These are phyloP conservation scores for Paedocypris micromegethes DNA, from an alignment of 2,797 vertebrate genomes.

Conservation along the genomic window DNA sequence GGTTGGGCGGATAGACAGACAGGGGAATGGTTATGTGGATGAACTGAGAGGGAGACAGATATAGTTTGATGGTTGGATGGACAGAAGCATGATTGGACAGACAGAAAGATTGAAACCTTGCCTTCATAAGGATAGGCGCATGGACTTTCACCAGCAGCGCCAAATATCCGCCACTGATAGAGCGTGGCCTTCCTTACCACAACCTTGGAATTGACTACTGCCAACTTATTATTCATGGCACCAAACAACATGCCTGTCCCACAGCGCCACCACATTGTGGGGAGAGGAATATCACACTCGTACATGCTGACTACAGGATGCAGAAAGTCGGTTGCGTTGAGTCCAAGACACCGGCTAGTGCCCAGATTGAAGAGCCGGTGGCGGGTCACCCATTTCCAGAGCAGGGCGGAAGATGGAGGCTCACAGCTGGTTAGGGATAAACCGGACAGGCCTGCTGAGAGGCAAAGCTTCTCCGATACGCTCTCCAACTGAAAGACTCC, in stretches of 20 bases:
- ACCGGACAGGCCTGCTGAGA: constrained; percentile 63
- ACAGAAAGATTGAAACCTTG: constrained; percentile 49
- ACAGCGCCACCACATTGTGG: constrained; percentile 80
- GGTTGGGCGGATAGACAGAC: too few species aligned
- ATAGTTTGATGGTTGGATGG: too few species aligned
- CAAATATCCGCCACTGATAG: constrained; percentile 73
- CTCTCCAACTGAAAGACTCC: constrained; percentile 83
- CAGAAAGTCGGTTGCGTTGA: constrained; percentile 66
- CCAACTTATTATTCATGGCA: constrained; percentile 70
- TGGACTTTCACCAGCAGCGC: constrained; percentile 70
- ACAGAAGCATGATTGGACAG: too few species aligned
- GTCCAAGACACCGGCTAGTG: constrained; percentile 77
- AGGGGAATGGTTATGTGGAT: too few species aligned
- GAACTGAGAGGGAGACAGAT: too few species aligned
- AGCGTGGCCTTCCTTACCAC: constrained; percentile 66
- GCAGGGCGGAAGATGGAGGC: constrained; percentile 69
- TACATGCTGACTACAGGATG: constrained; percentile 69
- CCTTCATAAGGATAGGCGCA: constrained; percentile 84
- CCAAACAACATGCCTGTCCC: constrained; percentile 67
- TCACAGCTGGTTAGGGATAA: constrained; percentile 76
- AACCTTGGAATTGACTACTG: constrained; percentile 61
- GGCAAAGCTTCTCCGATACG: constrained; percentile 68
- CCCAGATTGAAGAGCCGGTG: constrained; percentile 82
- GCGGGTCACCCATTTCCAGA: constrained; percentile 95
- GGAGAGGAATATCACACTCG: constrained; percentile 70